Evolutionary conservation across 2,797 vertebrate species (phyloP), one percentile per base, ranked within the genome.

Genomic region (Mareca penelope): DNA sequence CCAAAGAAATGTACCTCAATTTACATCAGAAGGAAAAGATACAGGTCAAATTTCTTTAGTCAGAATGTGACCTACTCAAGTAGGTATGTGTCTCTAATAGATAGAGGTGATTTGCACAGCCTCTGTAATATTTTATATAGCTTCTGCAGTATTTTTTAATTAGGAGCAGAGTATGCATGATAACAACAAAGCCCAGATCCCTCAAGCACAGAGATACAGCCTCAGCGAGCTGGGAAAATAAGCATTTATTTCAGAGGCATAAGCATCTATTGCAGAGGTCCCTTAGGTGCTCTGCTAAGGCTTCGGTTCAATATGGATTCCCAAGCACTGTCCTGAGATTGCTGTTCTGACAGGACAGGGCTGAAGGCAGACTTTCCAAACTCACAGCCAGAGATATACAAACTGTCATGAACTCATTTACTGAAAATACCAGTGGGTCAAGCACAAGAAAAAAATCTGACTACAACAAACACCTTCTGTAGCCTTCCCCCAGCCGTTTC

Each of bases 51-150:
- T 80, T 37, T 71, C 46, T 76, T 37, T 8, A 50, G 15, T 40
- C 40, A 67, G 40, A 77, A 33, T 12, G 28, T 9, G 16, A 60
- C 57, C 64, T 65, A 21, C 46, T 35, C n/a, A 53, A 69, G 55
- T 1, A n/a, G n/a, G n/a, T 26, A 18, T 26, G 13, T 22, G 19
- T 52, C 31, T 7, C 1, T 2, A 50, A 48, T 7, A 61, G 28
- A 65, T 13, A 33, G 0, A 15, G 16, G 19, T 7, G 2, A 52
- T 42, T 64, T 56, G 33, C 35, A 12, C 17, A 16, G 44, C 19
- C 3, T 2, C 15, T 50, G 23, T 50, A 50, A 50, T 50, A 50
- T 50, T 50, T 77, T 23, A 52, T 28, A 48, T 2, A 12, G 40
- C 8, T 60, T 29, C 42, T 55, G 46, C 10, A 40, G 10, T 18